Conservation (phyloP, 2,797 vertebrate genomes). For the Orestias chungarensis region DNA sequence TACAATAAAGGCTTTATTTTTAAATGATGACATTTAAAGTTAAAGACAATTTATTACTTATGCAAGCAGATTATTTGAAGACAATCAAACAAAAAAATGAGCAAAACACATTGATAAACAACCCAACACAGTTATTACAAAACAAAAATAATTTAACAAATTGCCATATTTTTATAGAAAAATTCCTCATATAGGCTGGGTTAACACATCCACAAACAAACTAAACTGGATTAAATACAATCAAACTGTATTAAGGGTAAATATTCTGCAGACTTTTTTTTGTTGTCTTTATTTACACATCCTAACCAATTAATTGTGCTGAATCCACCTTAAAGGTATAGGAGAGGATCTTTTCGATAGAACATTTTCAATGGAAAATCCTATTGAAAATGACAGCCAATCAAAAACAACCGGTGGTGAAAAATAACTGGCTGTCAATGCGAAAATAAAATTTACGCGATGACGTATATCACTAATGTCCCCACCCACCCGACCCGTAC, state of each 20-base stretch:
- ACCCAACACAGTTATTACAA: not conserved
- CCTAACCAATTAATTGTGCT: too few species aligned
- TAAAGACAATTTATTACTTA: not conserved
- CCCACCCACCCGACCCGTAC: too few species aligned
- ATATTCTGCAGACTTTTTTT: not conserved
- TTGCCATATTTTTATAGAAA: not conserved
- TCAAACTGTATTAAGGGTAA: not conserved
- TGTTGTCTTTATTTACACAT: not conserved
- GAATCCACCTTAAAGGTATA: too few species aligned
- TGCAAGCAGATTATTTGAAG: not conserved
- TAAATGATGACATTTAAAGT: not conserved
- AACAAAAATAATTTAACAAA: too few species aligned
- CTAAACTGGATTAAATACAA: constrained; percentile 32
- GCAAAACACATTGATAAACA: constrained; percentile 5
- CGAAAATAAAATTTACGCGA: too few species aligned
- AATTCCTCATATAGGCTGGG: constrained; percentile 2
- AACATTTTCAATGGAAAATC: too few species aligned
- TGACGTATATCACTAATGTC: too few species aligned
- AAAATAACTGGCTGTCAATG: too few species aligned
- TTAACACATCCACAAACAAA: constrained; percentile 20
- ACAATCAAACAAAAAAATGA: not conserved
- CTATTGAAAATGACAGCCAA: too few species aligned
- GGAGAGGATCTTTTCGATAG: too few species aligned
- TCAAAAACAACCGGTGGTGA: too few species aligned
- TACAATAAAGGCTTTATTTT: not conserved